Base-by-base conservation (phyloP, 2,797 vertebrate species). In the Zenarchopterus dispar region DNA sequence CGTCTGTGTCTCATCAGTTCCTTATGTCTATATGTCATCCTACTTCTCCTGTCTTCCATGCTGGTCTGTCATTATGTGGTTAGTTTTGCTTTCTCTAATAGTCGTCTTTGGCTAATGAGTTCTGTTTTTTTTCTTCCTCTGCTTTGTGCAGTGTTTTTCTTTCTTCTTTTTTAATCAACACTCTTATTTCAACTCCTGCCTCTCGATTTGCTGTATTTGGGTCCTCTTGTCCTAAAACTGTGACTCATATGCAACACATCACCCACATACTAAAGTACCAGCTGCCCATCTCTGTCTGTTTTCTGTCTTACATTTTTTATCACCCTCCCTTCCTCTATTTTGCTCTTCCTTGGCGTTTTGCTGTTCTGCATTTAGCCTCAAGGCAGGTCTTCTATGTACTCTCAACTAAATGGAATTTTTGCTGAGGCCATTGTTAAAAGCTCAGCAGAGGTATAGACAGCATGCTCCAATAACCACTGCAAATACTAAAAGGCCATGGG, bases 321-420 rank as follows among this genome's bases (percentile, higher is more conserved):
- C 39, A 55, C 52, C 48, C 33, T 39, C 48, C 23, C 23, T 70
- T 39, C 28, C 23, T 46, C 59, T 41, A 16, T 48, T 74, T 76
- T 36, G 47, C 68, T 68, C 71, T 55, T 50, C 73, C 67, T 59
- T 62, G 41, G 58, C 56, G 80, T 50, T 77, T 63, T 67, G 48
- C 78, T 71, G 57, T 67, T 84, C 80, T 60, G 62, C 44, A 49
- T 82, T 88, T 84, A 60, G 82, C 90, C 86, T 56, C 22, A 53
- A 90, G 88, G 86, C 80, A 84, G 79, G 76, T 82, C 79, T 81
- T 86, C 80, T 63, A 64, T 78, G 80, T 79, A 86, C 86, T 91
- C 82, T 90, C 87, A 89, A 89, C 89, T 87, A 91, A 93, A 91
- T 88, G 83, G 87, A 75, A 87, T 89, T 90, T 90, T 80, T 79